Evolutionary conservation across 2,797 vertebrate species (phyloP).

Genomic region (Sebastes glaucus): DNA sequence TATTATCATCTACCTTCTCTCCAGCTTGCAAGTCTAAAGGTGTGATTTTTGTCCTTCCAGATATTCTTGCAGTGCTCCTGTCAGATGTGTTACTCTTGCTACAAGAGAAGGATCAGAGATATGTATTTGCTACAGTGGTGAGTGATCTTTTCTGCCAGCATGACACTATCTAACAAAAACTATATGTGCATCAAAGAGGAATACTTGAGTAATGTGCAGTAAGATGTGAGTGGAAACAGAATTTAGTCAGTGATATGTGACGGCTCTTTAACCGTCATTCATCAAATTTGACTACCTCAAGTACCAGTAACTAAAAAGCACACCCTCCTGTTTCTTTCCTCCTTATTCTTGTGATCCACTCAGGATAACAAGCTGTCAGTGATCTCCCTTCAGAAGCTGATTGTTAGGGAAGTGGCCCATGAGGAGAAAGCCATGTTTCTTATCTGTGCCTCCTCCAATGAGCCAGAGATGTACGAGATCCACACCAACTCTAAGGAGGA

Average conservation of each 20-base stretch:
- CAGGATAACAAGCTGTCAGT: conserved; percentile 94
- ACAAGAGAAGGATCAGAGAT: conserved; percentile 98
- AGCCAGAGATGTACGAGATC: conserved; percentile 91
- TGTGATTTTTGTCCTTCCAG: conserved; percentile 70
- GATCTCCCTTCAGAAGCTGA: conserved; percentile 92
- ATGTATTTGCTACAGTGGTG: conserved; percentile 92
- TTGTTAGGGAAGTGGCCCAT: conserved; percentile 94
- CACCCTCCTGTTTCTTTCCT: background rate
- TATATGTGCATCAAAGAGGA: background rate
- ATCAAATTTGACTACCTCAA: background rate
- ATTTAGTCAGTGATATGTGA: background rate
- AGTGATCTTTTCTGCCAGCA: conserved; percentile 49
- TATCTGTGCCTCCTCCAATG: conserved; percentile 89
- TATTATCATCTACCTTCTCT: background rate
- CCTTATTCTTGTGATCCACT: background rate
- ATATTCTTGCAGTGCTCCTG: conserved; percentile 92
- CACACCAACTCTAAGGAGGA: conserved; percentile 90
- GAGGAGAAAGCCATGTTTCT: conserved; percentile 95
- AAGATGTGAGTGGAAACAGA: background rate
- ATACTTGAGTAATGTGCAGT: background rate
- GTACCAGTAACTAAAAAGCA: background rate
- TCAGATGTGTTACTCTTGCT: conserved; percentile 92
- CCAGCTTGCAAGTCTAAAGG: background rate
- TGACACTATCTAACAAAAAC: background rate
- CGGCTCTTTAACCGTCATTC: background rate